These are phyloP conservation scores for Cryptocheilus praepositus DNA, from an alignment of 2,888 invertebrate genomes.

Conservation along the genomic window DNA sequence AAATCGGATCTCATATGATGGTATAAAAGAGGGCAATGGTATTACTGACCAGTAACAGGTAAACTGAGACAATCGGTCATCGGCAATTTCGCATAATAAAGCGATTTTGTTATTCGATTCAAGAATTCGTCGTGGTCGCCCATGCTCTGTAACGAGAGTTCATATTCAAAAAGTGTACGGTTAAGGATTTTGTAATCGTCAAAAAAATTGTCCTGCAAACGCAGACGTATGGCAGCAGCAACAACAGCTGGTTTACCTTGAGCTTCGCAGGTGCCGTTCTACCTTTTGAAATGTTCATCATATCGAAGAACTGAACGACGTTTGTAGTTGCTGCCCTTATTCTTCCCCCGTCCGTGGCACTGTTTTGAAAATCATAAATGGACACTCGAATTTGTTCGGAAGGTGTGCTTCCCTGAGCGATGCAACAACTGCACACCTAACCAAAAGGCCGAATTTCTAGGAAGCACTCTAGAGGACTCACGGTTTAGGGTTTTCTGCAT, in stretches of 20 bases:
- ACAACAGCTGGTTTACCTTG: constrained; percentile 9
- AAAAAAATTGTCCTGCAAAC: neutral
- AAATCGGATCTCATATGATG: too few species aligned
- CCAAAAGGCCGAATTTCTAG: too few species aligned
- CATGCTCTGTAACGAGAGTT: constrained; percentile 76
- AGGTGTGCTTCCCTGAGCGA: too few species aligned
- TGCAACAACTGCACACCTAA: too few species aligned
- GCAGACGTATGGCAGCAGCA: neutral
- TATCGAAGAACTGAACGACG: neutral
- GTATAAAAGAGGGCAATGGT: constrained; percentile 18
- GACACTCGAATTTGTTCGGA: too few species aligned
- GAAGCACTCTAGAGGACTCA: too few species aligned
- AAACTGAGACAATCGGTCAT: constrained; percentile 83
- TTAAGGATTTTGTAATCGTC: neutral
- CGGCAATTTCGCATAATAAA: constrained; percentile 91
- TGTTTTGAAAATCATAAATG: too few species aligned
- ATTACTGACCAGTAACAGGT: constrained; percentile 85
- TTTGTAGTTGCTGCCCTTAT: too few species aligned
- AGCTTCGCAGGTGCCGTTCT: constrained; percentile 1
- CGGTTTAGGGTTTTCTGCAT: too few species aligned
- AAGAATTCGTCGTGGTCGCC: constrained; percentile 87
- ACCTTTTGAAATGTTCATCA: constrained; percentile 1
- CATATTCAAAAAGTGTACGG: neutral
- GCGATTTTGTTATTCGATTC: constrained; percentile 88
- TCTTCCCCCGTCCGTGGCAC: too few species aligned